Evolutionary conservation across 2,888 invertebrate genomes (phyloP).

Genomic region (Nowickia ferox): DNA sequence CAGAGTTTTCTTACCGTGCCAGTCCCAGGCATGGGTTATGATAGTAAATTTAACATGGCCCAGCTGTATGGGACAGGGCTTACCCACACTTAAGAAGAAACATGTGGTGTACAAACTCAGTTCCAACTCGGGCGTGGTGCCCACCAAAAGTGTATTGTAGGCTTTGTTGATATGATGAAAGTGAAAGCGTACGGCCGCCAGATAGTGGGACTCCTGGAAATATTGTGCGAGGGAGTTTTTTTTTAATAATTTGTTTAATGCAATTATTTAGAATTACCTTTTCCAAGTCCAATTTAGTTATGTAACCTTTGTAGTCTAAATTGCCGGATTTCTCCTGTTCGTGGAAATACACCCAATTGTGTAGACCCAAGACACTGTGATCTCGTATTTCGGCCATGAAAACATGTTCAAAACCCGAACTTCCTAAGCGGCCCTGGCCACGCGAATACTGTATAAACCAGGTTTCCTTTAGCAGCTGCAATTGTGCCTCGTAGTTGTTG

Average conservation of each 20-base stretch:
- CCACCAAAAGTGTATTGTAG: conserved; percentile 76
- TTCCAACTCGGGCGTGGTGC: conserved; percentile 79
- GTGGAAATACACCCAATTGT: conserved; percentile 80
- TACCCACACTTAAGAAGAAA: conserved; percentile 75
- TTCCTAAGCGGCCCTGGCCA: conserved; percentile 77
- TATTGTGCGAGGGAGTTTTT: neutral
- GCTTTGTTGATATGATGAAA: conserved; percentile 76
- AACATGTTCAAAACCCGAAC: conserved; percentile 80
- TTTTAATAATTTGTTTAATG: neutral
- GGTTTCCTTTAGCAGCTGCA: conserved; percentile 76
- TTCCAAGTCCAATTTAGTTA: conserved; percentile 75
- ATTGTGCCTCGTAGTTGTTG: conserved; percentile 75
- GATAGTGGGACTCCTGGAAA: conserved; percentile 72
- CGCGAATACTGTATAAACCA: conserved; percentile 80
- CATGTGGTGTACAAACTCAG: conserved; percentile 79
- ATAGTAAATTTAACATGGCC: conserved; percentile 75
- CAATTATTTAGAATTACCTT: conserved; percentile 73
- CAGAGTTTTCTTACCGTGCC: conserved; percentile 77
- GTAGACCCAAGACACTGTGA: conserved; percentile 77
- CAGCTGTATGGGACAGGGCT: conserved; percentile 77
- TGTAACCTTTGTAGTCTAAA: conserved; percentile 79
- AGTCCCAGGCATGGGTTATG: conserved; percentile 77
- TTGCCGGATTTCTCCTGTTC: conserved; percentile 78
- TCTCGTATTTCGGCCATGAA: conserved; percentile 79
- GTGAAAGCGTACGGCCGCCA: conserved; percentile 74